phyloP scores from a whole-genome alignment of 2,113 vertebrate genomes.

The Toxostoma redivivum region DNA sequence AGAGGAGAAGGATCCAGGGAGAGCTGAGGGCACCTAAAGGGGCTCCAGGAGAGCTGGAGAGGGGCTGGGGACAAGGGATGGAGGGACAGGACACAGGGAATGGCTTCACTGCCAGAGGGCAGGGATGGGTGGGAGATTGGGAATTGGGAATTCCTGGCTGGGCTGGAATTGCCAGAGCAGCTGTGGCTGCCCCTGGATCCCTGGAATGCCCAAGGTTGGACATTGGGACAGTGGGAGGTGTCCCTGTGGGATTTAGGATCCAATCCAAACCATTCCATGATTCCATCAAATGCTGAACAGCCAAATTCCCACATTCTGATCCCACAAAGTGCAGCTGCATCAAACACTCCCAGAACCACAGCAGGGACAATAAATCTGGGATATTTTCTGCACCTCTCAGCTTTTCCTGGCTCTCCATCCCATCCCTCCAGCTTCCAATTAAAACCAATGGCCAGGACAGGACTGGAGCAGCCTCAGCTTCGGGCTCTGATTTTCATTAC shows the following conservation, averaged over 20 bases:
- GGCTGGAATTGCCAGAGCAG: not conserved
- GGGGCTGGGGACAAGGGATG: not conserved
- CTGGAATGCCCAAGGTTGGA: not conserved
- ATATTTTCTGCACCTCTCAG: not conserved
- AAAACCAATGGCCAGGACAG: not conserved
- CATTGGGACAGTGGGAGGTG: not conserved
- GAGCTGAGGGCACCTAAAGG: not conserved
- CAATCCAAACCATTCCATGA: not conserved
- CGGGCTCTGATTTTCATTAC: not conserved
- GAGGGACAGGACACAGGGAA: not conserved
- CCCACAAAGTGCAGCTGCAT: no score
- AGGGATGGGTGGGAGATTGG: not conserved
- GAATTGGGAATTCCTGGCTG: not conserved
- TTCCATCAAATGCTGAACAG: not conserved
- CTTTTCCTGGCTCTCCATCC: not conserved
- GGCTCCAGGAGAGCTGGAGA: not conserved
- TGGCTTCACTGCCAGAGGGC: not conserved
- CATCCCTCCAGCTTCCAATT: not conserved
- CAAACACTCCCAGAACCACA: not conserved
- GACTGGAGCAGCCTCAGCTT: accelerated
- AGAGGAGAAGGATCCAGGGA: not conserved
- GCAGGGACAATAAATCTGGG: accelerated
- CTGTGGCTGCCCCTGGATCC: not conserved
- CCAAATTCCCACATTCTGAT: accelerated
- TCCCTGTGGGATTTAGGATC: accelerated